A percentile compares a stretch with the other conserved stretches of the same genome.
Conservation (phyloP, 2,113 vertebrate species). For the Edolisoma coerulescens region DNA sequence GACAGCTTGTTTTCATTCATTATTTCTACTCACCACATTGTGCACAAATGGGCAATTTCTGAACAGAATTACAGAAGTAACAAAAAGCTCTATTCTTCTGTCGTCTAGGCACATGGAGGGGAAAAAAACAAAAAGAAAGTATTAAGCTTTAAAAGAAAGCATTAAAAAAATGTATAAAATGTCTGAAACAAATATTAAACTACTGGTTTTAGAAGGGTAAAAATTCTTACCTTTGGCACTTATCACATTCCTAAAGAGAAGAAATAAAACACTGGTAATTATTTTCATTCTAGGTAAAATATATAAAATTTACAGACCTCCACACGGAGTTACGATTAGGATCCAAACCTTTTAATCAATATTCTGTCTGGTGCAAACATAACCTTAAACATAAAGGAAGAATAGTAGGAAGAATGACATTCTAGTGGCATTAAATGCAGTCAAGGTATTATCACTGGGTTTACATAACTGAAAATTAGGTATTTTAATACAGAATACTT, state of each 20-base stretch:
- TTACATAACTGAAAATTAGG: background rate
- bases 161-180: background rate
- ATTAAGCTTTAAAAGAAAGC: background rate
- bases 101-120: conserved; percentile 71
- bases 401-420: background rate
- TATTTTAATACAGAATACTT: background rate
- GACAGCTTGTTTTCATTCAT: background rate
- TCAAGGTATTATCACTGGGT: background rate
- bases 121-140: background rate
- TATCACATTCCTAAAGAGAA: conserved; percentile 92
- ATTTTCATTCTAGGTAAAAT: conserved; percentile 5
- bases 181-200: background rate
- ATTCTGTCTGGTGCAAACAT: background rate
- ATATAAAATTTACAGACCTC: background rate
- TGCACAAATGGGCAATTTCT: conserved; percentile 94
- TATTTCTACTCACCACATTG: conserved; percentile 89
- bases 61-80: conserved; percentile 93
- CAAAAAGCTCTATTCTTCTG: conserved; percentile 99
- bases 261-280: conserved; percentile 7
- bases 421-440: background rate
- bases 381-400: background rate
- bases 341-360: background rate
- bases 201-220: background rate
- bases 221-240: conserved; percentile 89
- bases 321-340: background rate